phyloP scores from a whole-genome alignment of 2,113 vertebrate genomes.

The Hystrix cristata region DNA sequence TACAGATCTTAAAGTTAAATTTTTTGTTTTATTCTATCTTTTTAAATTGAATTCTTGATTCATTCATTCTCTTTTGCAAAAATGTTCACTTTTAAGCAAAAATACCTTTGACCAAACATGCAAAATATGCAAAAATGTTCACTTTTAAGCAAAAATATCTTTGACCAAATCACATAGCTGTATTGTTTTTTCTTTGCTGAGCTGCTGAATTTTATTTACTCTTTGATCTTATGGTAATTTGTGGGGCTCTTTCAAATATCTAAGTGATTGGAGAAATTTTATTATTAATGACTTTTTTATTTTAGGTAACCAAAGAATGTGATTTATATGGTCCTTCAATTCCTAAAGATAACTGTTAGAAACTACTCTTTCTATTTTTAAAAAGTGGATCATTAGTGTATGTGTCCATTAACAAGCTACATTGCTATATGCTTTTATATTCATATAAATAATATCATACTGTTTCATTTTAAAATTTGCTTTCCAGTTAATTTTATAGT shows the following conservation, averaged over 20 bases:
- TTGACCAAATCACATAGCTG: neutral
- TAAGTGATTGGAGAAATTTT: neutral
- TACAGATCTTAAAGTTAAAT: neutral
- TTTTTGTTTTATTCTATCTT: neutral
- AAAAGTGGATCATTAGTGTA: neutral
- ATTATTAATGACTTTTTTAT: slow-evolving; percentile 28
- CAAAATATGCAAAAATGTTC: neutral
- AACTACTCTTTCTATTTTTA: neutral
- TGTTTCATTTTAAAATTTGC: neutral
- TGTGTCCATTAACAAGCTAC: neutral
- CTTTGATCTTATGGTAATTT: neutral
- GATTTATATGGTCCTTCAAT: neutral
- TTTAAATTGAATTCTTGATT: slow-evolving; percentile 12
- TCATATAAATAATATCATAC: neutral
- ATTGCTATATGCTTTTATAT: neutral
- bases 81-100: neutral
- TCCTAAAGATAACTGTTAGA: neutral
- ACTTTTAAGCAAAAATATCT: neutral
- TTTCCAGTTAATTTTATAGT: neutral
- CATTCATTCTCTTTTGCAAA: neutral
- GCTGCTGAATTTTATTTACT: neutral
- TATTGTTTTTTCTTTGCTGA: neutral
- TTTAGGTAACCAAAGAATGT: slow-evolving; percentile 9
- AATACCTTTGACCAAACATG: neutral
- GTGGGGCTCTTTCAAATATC: neutral